Conservation (phyloP, 1,140 invertebrate species). For the Marisa cornuarietis region DNA sequence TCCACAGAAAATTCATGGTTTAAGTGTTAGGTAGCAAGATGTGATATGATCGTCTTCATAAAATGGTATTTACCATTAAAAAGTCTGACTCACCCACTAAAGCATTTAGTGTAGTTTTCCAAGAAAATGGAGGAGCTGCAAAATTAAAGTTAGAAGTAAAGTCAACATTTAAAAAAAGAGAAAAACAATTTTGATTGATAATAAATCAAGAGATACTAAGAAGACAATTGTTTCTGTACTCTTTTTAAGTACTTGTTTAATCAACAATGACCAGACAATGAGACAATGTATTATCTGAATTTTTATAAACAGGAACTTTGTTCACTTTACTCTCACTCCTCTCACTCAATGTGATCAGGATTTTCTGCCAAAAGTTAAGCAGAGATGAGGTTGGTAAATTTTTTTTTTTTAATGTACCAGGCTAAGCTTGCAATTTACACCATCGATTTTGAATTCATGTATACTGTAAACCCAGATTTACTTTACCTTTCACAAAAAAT, state of each 20-base stretch:
- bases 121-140: not conserved
- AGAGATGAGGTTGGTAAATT: not conserved
- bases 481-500: slow-evolving; percentile 17
- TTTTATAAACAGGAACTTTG: no score
- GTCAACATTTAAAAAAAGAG: no score
- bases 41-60: not conserved
- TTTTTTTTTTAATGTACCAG: not conserved
- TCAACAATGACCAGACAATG: no score
- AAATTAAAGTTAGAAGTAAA: not conserved
- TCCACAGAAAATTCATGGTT: not conserved
- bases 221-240: no score
- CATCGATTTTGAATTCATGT: not conserved
- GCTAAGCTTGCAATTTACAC: no score
- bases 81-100: slow-evolving; percentile 2
- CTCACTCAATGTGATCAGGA: no score
- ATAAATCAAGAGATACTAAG: no score
- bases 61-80: not conserved
- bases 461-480: not conserved
- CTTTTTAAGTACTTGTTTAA: no score
- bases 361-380: not conserved
- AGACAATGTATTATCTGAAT: no score
- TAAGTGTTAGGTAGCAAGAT: no score
- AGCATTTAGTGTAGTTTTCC: slow-evolving; percentile 14
- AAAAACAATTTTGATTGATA: no score
- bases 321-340: no score